Evolutionary conservation across 2,797 vertebrate species (phyloP), one percentile per base, ranked within the genome.

Genomic region (Cyclopterus lumpus): DNA sequence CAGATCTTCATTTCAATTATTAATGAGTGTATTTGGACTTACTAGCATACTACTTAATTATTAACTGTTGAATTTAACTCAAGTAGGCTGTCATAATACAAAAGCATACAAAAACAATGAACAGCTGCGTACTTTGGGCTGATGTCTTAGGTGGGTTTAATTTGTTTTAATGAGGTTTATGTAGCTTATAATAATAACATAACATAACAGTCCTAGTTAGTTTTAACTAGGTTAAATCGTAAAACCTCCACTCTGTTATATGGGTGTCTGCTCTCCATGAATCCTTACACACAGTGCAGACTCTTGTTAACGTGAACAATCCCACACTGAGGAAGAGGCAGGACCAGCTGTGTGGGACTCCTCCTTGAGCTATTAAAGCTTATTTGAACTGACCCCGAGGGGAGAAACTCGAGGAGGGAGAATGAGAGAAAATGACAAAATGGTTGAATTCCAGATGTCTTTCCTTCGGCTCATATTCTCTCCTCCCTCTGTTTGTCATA

Each of bases 21-120:
- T 72, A 24, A 53, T 61, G 32, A 66, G 30, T 32, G 3, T 40
- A 48, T 63, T 74, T 38, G 12, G 18, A 68, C 28, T n/a, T n/a
- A n/a, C n/a, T n/a, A n/a, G n/a, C n/a, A n/a, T n/a, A n/a, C n/a
- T n/a, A n/a, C 34, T 80, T 63, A 85, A 77, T 81, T 82, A 76
- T 81, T 71, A 32, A 81, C 83, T 66, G 20, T 53, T 75, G 10
- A 80, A 49, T 64, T 55, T 38, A 63, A 38, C 75, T 71, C 54
- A 68, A 44, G 18, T 59, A 58, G 5, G 60, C 51, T 75, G 34
- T 63, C 42, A 44, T 46, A 71, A 61, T 59, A 55, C 10, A 59
- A 53, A 75, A 71, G 55, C 20, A 81, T n/a, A n/a, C n/a, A n/a
- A n/a, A n/a, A 77, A 67, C 40, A 65, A 22, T 44, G 20, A 57